These are phyloP conservation scores for Melolontha melolontha DNA, from an alignment of 2,888 invertebrate species.

Conservation along the genomic window DNA sequence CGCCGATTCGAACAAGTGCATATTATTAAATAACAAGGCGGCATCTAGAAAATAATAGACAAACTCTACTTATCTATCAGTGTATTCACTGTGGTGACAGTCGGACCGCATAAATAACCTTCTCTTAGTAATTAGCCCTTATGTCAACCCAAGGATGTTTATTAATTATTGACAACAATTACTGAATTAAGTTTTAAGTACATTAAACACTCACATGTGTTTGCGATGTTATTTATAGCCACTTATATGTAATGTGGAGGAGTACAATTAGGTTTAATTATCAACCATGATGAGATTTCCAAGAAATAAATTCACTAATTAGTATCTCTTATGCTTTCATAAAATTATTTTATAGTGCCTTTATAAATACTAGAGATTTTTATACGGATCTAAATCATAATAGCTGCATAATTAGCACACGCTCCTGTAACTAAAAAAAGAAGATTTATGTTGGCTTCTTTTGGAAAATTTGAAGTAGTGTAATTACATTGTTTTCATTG, in stretches of 20 bases:
- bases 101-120: constrained; percentile 41
- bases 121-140: constrained; percentile 30
- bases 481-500: too few species aligned
- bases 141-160: constrained; percentile 25
- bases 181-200: constrained; percentile 21
- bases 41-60: constrained; percentile 47
- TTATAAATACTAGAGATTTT: too few species aligned
- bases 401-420: too few species aligned
- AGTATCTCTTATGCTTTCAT: neutral
- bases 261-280: neutral
- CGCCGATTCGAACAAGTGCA: constrained; percentile 43
- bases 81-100: constrained; percentile 39
- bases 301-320: constrained; percentile 1
- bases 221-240: constrained; percentile 19
- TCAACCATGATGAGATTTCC: constrained; percentile 19
- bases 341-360: too few species aligned
- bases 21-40: constrained; percentile 48
- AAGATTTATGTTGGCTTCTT: too few species aligned
- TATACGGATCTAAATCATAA: too few species aligned
- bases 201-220: constrained; percentile 21
- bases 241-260: neutral
- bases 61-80: constrained; percentile 47
- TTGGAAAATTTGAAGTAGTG: too few species aligned
- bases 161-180: constrained; percentile 27
- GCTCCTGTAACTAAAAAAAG: too few species aligned